These are phyloP conservation scores for Meta bourneti DNA, from an alignment of 2,888 invertebrate species.

Conservation along the genomic window DNA sequence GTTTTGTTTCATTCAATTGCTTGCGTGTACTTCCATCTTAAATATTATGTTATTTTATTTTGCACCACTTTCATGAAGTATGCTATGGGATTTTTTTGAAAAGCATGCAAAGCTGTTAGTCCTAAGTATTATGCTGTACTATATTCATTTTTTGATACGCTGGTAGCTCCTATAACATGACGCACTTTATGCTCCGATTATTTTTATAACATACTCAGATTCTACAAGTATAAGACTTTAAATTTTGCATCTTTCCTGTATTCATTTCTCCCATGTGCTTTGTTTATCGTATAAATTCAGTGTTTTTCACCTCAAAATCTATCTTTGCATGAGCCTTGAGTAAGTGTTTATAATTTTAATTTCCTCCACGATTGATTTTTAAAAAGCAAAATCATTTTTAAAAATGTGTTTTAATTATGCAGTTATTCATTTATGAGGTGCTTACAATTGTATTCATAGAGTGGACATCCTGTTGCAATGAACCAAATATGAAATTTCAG, in stretches of 20 bases:
- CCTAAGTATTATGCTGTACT: not conserved
- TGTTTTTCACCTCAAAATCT: not conserved
- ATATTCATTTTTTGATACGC: too few species aligned
- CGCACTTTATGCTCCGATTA: not conserved
- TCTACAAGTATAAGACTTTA: not conserved
- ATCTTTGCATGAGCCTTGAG: slow-evolving; percentile 21
- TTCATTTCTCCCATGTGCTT: not conserved
- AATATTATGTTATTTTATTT: slow-evolving; percentile 5
- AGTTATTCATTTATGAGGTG: not conserved
- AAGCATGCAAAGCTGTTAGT: not conserved
- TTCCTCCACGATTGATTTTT: not conserved
- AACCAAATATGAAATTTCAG: slow-evolving; percentile 44
- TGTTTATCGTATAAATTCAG: not conserved
- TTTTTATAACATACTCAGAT: not conserved
- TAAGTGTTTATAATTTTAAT: not conserved
- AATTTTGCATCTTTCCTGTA: slow-evolving; percentile 7
- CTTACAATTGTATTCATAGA: not conserved
- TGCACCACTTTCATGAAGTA: slow-evolving; percentile 18
- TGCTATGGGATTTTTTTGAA: not conserved
- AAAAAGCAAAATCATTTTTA: slow-evolving; percentile 1
- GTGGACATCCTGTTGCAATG: not conserved
- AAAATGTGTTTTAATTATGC: not conserved
- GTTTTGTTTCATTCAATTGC: slow-evolving; percentile 28
- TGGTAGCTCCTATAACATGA: not conserved
- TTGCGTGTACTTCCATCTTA: slow-evolving; percentile 7